Conservation (phyloP, 2,113 vertebrate genomes). For the Lamprologus ornatipinnis region DNA sequence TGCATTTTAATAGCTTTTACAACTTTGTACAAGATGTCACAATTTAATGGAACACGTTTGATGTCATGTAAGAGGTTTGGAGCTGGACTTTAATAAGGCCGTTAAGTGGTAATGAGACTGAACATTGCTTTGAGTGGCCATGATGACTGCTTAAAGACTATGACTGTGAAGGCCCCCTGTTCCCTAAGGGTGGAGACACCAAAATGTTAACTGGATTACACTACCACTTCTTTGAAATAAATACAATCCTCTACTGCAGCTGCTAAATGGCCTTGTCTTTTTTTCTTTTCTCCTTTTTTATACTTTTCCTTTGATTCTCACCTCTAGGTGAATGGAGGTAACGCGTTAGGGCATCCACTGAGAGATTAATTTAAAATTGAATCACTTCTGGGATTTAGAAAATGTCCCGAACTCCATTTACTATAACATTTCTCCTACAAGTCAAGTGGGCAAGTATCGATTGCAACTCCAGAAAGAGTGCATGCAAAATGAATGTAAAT, state of each 20-base stretch:
- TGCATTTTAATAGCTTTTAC: constrained; percentile 50
- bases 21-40: constrained; percentile 65
- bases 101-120: constrained; percentile 67
- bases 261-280: constrained; percentile 12
- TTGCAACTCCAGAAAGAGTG: neutral
- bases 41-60: constrained; percentile 63
- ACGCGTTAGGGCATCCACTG: neutral
- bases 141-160: constrained; percentile 41
- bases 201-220: constrained; percentile 59
- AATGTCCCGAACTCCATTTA: neutral
- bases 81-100: constrained; percentile 62
- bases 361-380: neutral
- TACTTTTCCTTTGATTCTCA: constrained; percentile 4
- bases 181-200: constrained; percentile 31
- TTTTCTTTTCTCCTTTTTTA: neutral
- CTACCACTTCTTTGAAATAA: constrained; percentile 35
- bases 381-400: neutral
- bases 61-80: constrained; percentile 62
- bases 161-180: constrained; percentile 1
- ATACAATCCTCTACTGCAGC: constrained; percentile 32
- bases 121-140: constrained; percentile 48
- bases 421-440: neutral
- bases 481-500: neutral
- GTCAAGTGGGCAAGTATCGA: neutral
- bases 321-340: neutral